phyloP scores from a whole-genome alignment of 2,113 vertebrate species.

The Sigmodon hispidus region DNA sequence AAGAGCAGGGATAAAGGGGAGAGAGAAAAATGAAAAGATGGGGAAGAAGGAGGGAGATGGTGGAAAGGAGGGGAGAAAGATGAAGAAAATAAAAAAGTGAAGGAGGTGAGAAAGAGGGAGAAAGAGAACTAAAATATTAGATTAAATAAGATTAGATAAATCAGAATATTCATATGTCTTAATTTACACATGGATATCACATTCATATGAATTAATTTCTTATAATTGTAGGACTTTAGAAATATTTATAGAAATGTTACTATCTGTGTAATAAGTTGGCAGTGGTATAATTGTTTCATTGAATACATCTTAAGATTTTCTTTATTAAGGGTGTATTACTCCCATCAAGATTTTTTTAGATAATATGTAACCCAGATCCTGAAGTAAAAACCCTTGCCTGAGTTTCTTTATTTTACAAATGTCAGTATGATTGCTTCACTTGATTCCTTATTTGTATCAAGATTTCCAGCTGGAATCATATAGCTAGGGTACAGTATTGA shows the following conservation, averaged over 20 bases:
- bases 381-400: background rate
- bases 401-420: background rate
- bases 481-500: background rate
- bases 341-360: background rate
- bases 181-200: background rate
- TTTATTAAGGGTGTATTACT: background rate
- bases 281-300: background rate
- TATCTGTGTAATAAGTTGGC: background rate
- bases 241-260: background rate
- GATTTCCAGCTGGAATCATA: background rate
- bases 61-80: background rate
- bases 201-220: background rate
- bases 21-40: no score
- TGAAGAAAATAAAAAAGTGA: background rate
- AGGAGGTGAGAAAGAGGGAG: background rate
- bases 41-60: background rate
- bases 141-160: background rate
- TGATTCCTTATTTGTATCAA: background rate
- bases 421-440: background rate
- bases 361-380: background rate
- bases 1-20: no score
- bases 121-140: background rate
- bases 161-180: background rate
- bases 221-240: background rate
- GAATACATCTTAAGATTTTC: background rate